Conservation (phyloP, 1,140 invertebrate species). For the Drosophila micromelanica region DNA sequence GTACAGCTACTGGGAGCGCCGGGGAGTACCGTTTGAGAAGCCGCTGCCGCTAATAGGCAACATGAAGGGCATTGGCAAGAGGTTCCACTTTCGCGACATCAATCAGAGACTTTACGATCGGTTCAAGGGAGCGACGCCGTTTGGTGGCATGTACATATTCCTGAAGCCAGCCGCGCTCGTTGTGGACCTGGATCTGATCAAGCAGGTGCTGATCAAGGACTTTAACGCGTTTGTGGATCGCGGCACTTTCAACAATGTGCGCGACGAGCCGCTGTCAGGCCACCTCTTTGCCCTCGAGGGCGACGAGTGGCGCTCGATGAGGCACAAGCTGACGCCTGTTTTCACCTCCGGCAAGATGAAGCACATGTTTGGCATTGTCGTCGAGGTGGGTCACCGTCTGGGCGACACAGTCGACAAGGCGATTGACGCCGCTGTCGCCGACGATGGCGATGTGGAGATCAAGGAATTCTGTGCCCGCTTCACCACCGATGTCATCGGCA, state of each 20-base stretch:
- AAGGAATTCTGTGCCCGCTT: conserved; percentile 87
- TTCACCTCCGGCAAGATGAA: conserved; percentile 87
- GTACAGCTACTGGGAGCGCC: conserved; percentile 82
- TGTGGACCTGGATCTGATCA: conserved; percentile 68
- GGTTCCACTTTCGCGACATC: conserved; percentile 55
- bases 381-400: conserved; percentile 68
- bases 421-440: conserved; percentile 19
- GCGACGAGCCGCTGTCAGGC: conserved; percentile 85
- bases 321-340: conserved; percentile 85
- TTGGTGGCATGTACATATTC: conserved; percentile 67
- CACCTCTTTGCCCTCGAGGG: conserved; percentile 85
- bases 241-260: conserved; percentile 85
- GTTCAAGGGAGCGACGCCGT: conserved; percentile 63
- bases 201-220: conserved; percentile 77
- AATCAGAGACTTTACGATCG: conserved; percentile 65
- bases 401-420: conserved; percentile 34
- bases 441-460: conserved; percentile 81
- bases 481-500: conserved; percentile 87
- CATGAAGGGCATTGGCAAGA: conserved; percentile 48
- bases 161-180: conserved; percentile 43
- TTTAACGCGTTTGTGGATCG: conserved; percentile 80
- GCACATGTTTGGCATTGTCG: conserved; percentile 85
- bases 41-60: conserved; percentile 77
- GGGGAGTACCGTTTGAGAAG: conserved; percentile 75
- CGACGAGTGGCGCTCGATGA: conserved; percentile 85